Evolutionary conservation across 2,888 invertebrate species (phyloP), one percentile per base, ranked within the genome.

Genomic region (Erebia epiphron): DNA sequence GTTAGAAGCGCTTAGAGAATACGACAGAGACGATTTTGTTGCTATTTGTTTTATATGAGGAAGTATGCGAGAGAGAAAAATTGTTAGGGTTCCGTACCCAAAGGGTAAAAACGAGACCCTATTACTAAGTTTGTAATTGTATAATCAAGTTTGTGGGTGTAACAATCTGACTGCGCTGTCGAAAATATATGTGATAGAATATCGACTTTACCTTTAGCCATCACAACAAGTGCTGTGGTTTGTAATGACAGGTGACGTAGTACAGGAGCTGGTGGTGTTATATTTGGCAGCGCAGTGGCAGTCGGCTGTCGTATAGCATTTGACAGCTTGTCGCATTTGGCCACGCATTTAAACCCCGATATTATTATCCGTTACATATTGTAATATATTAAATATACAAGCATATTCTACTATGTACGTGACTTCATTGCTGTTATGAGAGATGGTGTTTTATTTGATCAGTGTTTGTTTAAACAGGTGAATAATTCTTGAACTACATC

Each of bases 371-470:
- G 56, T 62, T 62, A 66, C 61, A 57, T 54, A 57, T 50, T 70
- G 56, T 70, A 70, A 65, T 78, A 80, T 80, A 78, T 80, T 80
- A 41, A 66, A 66, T 56, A 21, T 62, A 21, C 49, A 21, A 46
- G 26, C 10, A 21, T 49, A 49, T 21, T 35, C 7, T 35, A 49
- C 62, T 21, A 46, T 49, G 21, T 49, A 1, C 11, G 60, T 11
- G 60, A 43, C 43, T 62, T 21, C 62, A 49, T 62, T 62, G 62
- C 62, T 62, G 62, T 21, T 3, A 4, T 21, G 21, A 61, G 21
- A 57, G 21, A 1, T 26, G 56, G 21, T 57, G 56, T 5, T 13
- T 7, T 14, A 43, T 60, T 60, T 41, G 16, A 2, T 60, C 41
- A 41, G n/a, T 43, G 41, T 57, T 8, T 43, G 41, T 57, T 8